These are phyloP conservation scores for Caenorhabditis briggsae DNA, from an alignment of 1,140 invertebrate genomes.

Conservation along the genomic window DNA sequence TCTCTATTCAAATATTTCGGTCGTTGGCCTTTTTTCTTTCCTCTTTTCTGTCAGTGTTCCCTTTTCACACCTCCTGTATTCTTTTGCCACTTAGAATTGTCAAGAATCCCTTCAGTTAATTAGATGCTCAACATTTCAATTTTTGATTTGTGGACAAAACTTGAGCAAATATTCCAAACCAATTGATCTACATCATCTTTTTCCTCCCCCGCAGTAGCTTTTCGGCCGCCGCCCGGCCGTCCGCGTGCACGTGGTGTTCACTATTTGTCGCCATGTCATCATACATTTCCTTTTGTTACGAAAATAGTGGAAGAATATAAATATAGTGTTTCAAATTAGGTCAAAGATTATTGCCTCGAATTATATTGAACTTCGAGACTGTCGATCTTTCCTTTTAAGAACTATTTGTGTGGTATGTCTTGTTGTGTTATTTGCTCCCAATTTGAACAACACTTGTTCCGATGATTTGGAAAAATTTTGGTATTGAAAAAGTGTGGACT, in stretches of 20 bases:
- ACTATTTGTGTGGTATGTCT: too few relatives aligned
- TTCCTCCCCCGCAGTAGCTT: neutral
- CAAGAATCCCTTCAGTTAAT: neutral
- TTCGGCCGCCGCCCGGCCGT: neutral
- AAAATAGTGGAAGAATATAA: neutral
- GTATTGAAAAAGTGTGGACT: too few relatives aligned
- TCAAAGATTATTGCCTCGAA: neutral
- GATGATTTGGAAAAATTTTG: too few relatives aligned
- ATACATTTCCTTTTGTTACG: neutral
- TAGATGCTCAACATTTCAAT: neutral
- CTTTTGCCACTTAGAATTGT: neutral
- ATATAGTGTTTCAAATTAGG: neutral
- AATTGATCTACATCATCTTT: constrained; percentile 21
- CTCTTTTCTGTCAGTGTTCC: neutral
- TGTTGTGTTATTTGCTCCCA: too few relatives aligned
- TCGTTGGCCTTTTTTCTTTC: constrained; percentile 5
- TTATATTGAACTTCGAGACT: neutral
- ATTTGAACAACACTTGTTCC: too few relatives aligned
- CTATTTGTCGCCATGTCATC: constrained; percentile 50
- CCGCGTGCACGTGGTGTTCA: constrained; percentile 26
- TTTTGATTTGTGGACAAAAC: neutral
- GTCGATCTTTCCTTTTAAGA: neutral
- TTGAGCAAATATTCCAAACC: constrained; percentile 4
- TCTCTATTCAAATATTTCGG: neutral
- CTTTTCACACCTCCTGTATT: neutral